Percentiles rank a stretch among this genome's conserved stretches.
Conservation (phyloP, 1,140 invertebrate species). For the Spodoptera litura region DNA sequence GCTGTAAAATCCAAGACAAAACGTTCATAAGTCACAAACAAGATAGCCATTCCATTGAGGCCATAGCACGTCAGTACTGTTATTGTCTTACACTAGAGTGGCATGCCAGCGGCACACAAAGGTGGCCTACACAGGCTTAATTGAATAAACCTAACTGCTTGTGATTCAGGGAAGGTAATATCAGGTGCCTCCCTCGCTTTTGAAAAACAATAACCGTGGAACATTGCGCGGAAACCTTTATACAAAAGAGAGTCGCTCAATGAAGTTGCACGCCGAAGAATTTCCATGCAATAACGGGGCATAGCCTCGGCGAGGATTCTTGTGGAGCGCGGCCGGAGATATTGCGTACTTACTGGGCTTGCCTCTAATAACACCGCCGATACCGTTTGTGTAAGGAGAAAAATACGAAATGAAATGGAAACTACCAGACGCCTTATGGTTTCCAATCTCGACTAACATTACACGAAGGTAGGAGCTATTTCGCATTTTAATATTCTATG, state of each 20-base stretch:
- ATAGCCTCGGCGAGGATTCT: conserved; percentile 76
- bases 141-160: conserved; percentile 76
- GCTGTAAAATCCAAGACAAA: background rate
- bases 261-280: conserved; percentile 84
- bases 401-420: conserved; percentile 82
- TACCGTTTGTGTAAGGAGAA: conserved; percentile 80
- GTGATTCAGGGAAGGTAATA: conserved; percentile 77
- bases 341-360: conserved; percentile 84
- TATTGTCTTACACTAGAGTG: conserved; percentile 42
- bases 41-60: conserved; percentile 23
- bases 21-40: conserved; percentile 3
- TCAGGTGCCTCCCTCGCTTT: conserved; percentile 74
- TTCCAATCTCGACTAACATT: conserved; percentile 75
- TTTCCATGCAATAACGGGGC: conserved; percentile 84
- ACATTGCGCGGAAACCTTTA: conserved; percentile 79
- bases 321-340: conserved; percentile 71
- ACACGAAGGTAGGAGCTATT: conserved; percentile 55
- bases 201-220: conserved; percentile 83
- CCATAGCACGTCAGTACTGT: conserved; percentile 33
- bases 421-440: conserved; percentile 71
- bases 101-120: conserved; percentile 45
- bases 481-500: conserved; percentile 58
- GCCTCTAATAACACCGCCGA: conserved; percentile 82
- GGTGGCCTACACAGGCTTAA: conserved; percentile 59
- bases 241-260: conserved; percentile 81